These are phyloP conservation scores for Danio albolineatus DNA, from an alignment of 2,797 vertebrate genomes.

Conservation along the genomic window DNA sequence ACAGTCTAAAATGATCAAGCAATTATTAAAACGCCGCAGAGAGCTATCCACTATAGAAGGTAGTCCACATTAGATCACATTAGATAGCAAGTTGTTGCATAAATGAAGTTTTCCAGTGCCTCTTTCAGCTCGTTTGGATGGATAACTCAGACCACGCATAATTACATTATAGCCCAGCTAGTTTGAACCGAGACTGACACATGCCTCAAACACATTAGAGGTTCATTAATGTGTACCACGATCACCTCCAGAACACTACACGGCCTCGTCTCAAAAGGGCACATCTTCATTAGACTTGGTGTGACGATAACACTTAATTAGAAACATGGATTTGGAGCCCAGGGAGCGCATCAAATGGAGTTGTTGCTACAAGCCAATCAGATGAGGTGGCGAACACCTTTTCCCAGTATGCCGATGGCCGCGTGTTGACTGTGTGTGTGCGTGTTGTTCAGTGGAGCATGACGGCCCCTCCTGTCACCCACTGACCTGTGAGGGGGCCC, in stretches of 20 bases:
- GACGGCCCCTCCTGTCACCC: slow-evolving; percentile 87
- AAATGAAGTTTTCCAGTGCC: neutral
- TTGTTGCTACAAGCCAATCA: slow-evolving; percentile 69
- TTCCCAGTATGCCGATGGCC: slow-evolving; percentile 59
- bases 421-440: slow-evolving; percentile 44
- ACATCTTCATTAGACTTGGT: slow-evolving; percentile 52
- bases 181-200: slow-evolving; percentile 9
- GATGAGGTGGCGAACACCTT: slow-evolving; percentile 72
- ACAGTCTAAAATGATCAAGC: neutral
- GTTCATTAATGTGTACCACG: slow-evolving; percentile 29
- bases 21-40: neutral
- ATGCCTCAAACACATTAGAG: slow-evolving; percentile 33
- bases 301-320: slow-evolving; percentile 49
- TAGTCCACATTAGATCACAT: neutral
- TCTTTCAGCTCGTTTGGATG: slow-evolving; percentile 20
- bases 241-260: slow-evolving; percentile 38
- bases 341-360: slow-evolving; percentile 53
- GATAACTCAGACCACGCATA: slow-evolving; percentile 13
- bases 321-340: slow-evolving; percentile 49
- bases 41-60: neutral
- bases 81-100: neutral
- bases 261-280: slow-evolving; percentile 40
- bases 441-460: slow-evolving; percentile 74
- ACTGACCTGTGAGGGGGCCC: slow-evolving; percentile 89
- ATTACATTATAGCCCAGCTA: slow-evolving; percentile 26